A percentile compares a stretch with the other conserved stretches of the same genome.
Conservation (phyloP, 2,113 vertebrate genomes). For the Perognathus longimembris region DNA sequence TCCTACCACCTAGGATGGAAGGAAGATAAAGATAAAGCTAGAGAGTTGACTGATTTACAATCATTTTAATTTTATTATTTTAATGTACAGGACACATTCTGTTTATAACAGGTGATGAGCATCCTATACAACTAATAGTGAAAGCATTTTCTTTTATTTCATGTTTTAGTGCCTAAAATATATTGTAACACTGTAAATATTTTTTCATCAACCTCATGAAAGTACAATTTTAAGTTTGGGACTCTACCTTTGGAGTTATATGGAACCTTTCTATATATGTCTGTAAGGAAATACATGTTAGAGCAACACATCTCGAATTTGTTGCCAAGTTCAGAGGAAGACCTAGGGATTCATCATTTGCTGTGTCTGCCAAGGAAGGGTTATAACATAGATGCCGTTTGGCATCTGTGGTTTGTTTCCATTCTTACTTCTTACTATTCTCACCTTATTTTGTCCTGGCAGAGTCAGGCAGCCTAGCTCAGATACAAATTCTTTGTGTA, state of each 20-base stretch:
- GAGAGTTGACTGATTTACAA: not conserved
- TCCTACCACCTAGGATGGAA: not conserved
- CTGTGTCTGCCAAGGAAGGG: too few relatives aligned
- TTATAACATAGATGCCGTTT: not conserved
- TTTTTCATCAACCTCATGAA: not conserved
- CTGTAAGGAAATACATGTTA: not conserved
- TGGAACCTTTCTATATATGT: not conserved
- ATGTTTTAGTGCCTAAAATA: not conserved
- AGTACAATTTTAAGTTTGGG: not conserved
- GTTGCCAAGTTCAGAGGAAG: not conserved
- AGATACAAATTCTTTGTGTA: not conserved
- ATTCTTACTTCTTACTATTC: not conserved
- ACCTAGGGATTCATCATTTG: not conserved
- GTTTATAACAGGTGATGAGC: not conserved
- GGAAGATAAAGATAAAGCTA: not conserved
- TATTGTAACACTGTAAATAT: not conserved
- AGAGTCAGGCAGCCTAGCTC: not conserved
- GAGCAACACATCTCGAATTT: not conserved
- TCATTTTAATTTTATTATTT: not conserved
- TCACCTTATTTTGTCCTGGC: not conserved
- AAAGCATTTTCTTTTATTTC: slow-evolving; percentile 15
- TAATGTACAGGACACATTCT: not conserved
- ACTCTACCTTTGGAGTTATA: not conserved
- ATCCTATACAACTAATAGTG: not conserved
- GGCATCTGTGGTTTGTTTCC: not conserved